Evolutionary conservation across 2,797 vertebrate species (phyloP), one percentile per base, ranked within the genome.

Genomic region (Esox lucius): DNA sequence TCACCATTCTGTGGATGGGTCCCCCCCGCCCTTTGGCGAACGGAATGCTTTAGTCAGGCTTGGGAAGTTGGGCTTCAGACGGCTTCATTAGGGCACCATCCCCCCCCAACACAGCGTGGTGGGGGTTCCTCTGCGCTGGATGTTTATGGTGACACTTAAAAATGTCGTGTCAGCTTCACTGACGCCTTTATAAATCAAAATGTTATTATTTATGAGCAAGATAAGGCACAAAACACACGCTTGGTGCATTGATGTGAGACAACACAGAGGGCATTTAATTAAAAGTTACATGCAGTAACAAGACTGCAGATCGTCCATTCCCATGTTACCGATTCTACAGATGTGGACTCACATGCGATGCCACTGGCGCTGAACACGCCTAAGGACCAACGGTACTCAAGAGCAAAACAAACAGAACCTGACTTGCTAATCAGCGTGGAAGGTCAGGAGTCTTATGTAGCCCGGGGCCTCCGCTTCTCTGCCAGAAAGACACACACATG

Each of bases 341-440:
- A 56, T 56, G n/a, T 56, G n/a, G 19, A 26, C 28, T 61, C 35
- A 7, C 42, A 59, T 7, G 5, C 77, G 81, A 85, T 78, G 78
- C 75, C 73, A 86, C 71, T 69, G 79, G 64, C 51, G n/a, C 22
- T 28, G 49, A 9, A 17, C 11, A 33, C 33, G 70, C 19, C 31
- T 56, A 11, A 33, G 16, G 26, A 9, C 19, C 2, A 33, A 65
- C 26, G 35, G n/a, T 68, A 13, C 19, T 68, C 1, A 7, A 39
- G 35, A 68, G 17, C 24, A 22, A 66, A 0, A 33, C 33, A 71
- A 22, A 31, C 70, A 39, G n/a, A 61, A 59, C 31, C n/a, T n/a
- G 17, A 51, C 51, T 46, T 16, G 48, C 42, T 24, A 53, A 70
- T 72, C 33, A 24, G 33, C 16, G 33, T 62, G 53, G 59, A 31